These are phyloP conservation scores for Tuta absoluta DNA, from an alignment of 2,888 invertebrate genomes.

Conservation along the genomic window DNA sequence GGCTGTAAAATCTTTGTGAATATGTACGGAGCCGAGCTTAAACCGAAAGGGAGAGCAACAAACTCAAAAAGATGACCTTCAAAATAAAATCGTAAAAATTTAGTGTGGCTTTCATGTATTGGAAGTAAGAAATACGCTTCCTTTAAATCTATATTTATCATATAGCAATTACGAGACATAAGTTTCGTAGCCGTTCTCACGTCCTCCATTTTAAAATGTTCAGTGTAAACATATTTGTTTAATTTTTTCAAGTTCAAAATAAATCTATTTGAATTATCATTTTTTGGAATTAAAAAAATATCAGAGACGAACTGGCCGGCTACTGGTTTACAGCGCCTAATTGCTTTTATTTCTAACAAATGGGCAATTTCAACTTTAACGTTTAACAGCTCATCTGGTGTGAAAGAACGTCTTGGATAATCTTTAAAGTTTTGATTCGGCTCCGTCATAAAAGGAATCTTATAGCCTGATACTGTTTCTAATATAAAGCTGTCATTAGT, in stretches of 20 bases:
- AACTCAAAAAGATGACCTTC: too few relatives aligned
- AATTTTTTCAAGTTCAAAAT: too few relatives aligned
- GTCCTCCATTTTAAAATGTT: conserved; percentile 30
- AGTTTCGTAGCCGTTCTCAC: conserved; percentile 15
- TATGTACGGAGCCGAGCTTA: conserved; percentile 25
- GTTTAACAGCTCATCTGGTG: conserved; percentile 1
- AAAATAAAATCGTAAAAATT: too few relatives aligned
- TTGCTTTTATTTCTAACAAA: conserved; percentile 25
- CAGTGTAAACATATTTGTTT: conserved; percentile 8
- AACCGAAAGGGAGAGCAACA: conserved; percentile 19
- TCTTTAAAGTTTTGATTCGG: neutral
- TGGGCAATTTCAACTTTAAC: conserved; percentile 25
- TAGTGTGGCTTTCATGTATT: too few relatives aligned
- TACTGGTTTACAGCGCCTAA: too few relatives aligned
- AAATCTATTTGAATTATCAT: too few relatives aligned
- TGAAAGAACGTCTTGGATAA: conserved; percentile 22
- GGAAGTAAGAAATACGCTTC: too few relatives aligned
- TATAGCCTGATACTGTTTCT: conserved; percentile 26
- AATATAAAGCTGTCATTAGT: conserved; percentile 18
- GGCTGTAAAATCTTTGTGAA: conserved; percentile 28
- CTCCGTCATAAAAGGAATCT: conserved; percentile 17
- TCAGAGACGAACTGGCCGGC: too few relatives aligned
- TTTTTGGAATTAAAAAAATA: too few relatives aligned
- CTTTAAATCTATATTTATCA: conserved; percentile 17
- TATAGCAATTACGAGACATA: neutral